phyloP scores from a whole-genome alignment of 2,797 vertebrate species.

The Allobates femoralis region DNA sequence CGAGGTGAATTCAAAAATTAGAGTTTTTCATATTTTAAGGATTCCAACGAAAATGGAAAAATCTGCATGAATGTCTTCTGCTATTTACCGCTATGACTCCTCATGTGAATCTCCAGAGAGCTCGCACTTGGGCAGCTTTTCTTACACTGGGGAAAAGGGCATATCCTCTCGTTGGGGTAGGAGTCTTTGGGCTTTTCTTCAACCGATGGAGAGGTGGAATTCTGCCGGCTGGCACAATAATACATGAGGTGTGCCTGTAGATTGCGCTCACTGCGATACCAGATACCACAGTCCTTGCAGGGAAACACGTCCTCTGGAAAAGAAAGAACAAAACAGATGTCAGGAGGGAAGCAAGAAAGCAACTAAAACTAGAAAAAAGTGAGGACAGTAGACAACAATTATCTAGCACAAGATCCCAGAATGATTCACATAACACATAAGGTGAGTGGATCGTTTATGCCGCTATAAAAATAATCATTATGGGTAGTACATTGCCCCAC shows the following conservation, averaged over 20 bases:
- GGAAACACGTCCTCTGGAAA: conserved; percentile 93
- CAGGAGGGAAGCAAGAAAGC: too few species aligned
- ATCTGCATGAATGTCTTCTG: background rate
- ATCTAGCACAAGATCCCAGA: too few species aligned
- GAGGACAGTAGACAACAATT: too few species aligned
- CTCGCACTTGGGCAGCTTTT: conserved; percentile 98
- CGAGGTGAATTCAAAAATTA: too few species aligned
- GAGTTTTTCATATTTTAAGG: background rate
- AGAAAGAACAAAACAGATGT: background rate
- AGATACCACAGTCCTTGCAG: conserved; percentile 97
- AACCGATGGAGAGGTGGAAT: conserved; percentile 73
- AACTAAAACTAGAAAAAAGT: too few species aligned
- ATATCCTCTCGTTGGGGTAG: conserved; percentile 91
- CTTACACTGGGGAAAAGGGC: conserved; percentile 95
- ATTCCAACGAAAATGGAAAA: background rate
- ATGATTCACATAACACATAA: too few species aligned
- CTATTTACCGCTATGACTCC: conserved; percentile 91
- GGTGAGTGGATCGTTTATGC: too few species aligned
- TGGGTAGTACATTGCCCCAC: too few species aligned
- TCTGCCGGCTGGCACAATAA: conserved; percentile 95
- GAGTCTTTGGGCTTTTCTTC: conserved; percentile 92
- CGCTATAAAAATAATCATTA: too few species aligned
- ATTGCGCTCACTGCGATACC: conserved; percentile 96
- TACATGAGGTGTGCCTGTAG: conserved; percentile 96
- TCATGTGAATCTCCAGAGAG: conserved; percentile 98